Conservation (phyloP, 2,113 vertebrate genomes). For the Oryzias melastigma region DNA sequence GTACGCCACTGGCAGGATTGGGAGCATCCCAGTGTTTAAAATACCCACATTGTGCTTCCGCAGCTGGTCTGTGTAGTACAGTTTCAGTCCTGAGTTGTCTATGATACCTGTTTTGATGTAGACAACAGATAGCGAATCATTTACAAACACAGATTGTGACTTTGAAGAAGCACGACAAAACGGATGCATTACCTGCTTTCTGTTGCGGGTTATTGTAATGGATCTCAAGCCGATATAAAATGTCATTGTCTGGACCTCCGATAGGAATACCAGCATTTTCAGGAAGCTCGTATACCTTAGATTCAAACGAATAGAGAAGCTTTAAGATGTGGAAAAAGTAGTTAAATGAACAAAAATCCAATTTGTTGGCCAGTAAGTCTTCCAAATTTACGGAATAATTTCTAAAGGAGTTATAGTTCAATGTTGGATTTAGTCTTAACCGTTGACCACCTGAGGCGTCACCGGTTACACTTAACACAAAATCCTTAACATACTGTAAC, state of each 20-base stretch:
- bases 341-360: too few relatives aligned
- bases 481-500: too few relatives aligned
- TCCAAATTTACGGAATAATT: too few relatives aligned
- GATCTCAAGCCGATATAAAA: slow-evolving; percentile 78
- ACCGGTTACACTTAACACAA: too few relatives aligned
- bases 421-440: too few relatives aligned
- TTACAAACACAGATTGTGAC: too few relatives aligned
- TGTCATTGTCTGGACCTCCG: slow-evolving; percentile 64
- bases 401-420: too few relatives aligned
- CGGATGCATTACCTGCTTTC: slow-evolving; percentile 56
- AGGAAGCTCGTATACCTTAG: slow-evolving; percentile 42
- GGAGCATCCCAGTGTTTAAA: slow-evolving; percentile 66
- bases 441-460: too few relatives aligned
- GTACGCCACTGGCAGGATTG: slow-evolving; percentile 27
- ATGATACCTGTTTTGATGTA: slow-evolving; percentile 56
- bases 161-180: too few relatives aligned
- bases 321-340: neutral
- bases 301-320: slow-evolving; percentile 3
- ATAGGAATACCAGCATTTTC: slow-evolving; percentile 74
- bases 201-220: slow-evolving; percentile 82
- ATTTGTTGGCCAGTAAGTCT: too few relatives aligned
- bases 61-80: slow-evolving; percentile 72
- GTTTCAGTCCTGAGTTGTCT: slow-evolving; percentile 79
- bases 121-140: neutral
- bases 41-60: slow-evolving; percentile 73